Percentiles rank a stretch among this genome's conserved stretches.
Conservation (phyloP, 2,888 invertebrate genomes). For the Halictus ligatus region DNA sequence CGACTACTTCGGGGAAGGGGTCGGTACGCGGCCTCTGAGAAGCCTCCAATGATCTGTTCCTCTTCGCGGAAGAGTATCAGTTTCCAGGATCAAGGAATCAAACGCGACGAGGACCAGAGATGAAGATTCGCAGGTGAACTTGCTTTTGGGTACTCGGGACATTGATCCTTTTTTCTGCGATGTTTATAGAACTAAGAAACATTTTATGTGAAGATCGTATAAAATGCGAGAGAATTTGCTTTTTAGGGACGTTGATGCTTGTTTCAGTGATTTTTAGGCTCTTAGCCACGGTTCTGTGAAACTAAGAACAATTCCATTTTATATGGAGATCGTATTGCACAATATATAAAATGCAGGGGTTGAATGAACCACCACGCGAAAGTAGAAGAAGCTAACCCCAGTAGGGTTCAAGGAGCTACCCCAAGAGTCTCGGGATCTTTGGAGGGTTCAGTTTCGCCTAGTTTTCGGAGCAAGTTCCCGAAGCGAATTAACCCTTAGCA, state of each 20-base stretch:
- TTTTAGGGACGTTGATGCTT: neutral
- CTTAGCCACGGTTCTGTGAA: neutral
- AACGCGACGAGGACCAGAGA: neutral
- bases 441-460: conserved; percentile 26
- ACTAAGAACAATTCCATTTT: neutral
- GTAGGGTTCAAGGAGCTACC: conserved; percentile 39
- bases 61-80: neutral
- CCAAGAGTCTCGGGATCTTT: conserved; percentile 26
- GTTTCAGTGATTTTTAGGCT: neutral
- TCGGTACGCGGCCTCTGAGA: neutral
- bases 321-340: too few species aligned
- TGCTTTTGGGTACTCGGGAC: too few species aligned
- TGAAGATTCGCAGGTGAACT: too few species aligned
- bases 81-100: neutral
- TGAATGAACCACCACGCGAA: neutral
- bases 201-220: too few species aligned
- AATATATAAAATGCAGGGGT: neutral
- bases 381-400: neutral
- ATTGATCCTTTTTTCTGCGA: too few species aligned
- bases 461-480: conserved; percentile 1
- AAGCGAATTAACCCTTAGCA: too few species aligned
- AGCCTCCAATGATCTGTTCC: neutral
- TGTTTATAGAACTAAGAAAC: too few species aligned
- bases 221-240: too few species aligned
- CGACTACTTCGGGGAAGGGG: conserved; percentile 10